Evolutionary conservation across 2,888 invertebrate species (phyloP).

Genomic region (Oconnorella tubifera): DNA sequence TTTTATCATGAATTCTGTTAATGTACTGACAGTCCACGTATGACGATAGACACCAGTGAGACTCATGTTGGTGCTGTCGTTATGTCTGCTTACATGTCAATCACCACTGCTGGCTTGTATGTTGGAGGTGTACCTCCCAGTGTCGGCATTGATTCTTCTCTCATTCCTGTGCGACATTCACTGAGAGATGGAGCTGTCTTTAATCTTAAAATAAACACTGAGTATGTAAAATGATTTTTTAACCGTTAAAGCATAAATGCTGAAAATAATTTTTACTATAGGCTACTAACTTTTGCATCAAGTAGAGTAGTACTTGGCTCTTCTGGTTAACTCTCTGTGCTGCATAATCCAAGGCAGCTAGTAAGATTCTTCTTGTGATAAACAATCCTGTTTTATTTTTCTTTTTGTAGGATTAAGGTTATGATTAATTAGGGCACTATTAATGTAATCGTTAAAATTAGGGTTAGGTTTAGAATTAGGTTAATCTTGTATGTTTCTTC

Average conservation of each 20-base stretch:
- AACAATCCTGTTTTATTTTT: too few species aligned
- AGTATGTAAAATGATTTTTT: neutral
- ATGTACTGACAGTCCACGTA: slow-evolving; percentile 28
- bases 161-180: slow-evolving; percentile 25
- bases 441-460: too few species aligned
- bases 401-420: too few species aligned
- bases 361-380: too few species aligned
- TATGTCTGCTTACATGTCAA: slow-evolving; percentile 33
- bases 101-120: slow-evolving; percentile 28
- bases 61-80: slow-evolving; percentile 29
- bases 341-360: too few species aligned
- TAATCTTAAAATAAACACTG: neutral
- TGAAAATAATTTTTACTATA: too few species aligned
- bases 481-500: too few species aligned
- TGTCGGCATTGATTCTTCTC: slow-evolving; percentile 17
- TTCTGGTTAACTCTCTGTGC: too few species aligned
- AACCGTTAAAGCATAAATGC: too few species aligned
- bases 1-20: neutral
- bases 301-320: neutral
- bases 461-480: too few species aligned
- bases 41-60: slow-evolving; percentile 30
- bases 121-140: slow-evolving; percentile 32
- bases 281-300: too few species aligned
- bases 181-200: slow-evolving; percentile 29
- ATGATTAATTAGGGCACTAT: too few species aligned